These are phyloP conservation scores for Isoperla grammatica DNA, from an alignment of 2,888 invertebrate species.

Conservation along the genomic window DNA sequence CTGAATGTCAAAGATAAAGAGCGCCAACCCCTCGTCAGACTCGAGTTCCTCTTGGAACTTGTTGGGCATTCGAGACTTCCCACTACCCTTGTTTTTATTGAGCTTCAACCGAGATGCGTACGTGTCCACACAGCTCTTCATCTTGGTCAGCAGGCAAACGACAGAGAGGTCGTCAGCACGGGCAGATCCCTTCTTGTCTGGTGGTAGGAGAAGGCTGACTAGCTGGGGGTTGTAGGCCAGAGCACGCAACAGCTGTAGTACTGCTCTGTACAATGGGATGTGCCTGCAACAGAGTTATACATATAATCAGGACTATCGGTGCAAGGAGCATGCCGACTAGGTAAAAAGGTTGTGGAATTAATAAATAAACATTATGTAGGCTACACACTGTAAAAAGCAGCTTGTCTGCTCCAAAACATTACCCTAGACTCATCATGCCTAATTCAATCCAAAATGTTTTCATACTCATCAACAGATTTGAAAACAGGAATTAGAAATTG, in stretches of 20 bases:
- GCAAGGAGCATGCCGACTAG: too few species aligned
- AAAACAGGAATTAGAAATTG: too few species aligned
- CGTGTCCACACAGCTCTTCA: slow-evolving; percentile 88
- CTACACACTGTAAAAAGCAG: too few species aligned
- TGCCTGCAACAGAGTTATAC: slow-evolving; percentile 50
- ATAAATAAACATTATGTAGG: too few species aligned
- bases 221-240: slow-evolving; percentile 57
- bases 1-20: slow-evolving; percentile 87
- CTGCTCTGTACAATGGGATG: slow-evolving; percentile 85
- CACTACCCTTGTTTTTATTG: slow-evolving; percentile 57
- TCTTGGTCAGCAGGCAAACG: slow-evolving; percentile 71
- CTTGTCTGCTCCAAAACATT: too few species aligned
- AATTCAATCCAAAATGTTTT: too few species aligned
- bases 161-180: slow-evolving; percentile 56
- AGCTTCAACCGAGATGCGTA: slow-evolving; percentile 80
- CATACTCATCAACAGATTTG: too few species aligned
- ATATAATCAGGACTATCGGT: too few species aligned
- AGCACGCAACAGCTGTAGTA: slow-evolving; percentile 74
- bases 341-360: too few species aligned
- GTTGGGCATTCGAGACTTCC: slow-evolving; percentile 42
- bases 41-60: slow-evolving; percentile 58
- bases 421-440: too few species aligned
- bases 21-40: slow-evolving; percentile 82
- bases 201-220: slow-evolving; percentile 59
- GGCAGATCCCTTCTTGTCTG: slow-evolving; percentile 36